Evolutionary conservation across 2,797 vertebrate species (phyloP).

Genomic region (Hemitrygon akajei): DNA sequence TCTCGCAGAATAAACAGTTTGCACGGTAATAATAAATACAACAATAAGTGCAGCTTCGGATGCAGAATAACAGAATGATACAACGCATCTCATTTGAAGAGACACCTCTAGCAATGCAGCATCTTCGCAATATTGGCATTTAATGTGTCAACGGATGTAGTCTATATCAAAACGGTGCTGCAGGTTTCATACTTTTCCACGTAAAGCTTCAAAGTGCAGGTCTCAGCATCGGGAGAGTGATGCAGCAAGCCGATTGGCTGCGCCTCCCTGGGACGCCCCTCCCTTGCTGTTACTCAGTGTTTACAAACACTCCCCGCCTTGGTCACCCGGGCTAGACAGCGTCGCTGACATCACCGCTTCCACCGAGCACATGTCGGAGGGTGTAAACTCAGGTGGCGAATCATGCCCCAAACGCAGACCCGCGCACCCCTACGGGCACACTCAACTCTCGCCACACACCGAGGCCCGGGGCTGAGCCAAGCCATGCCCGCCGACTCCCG

Average conservation of each 20-base stretch:
- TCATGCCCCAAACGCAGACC: background rate
- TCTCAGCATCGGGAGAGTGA: background rate
- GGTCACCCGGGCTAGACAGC: constrained; percentile 43
- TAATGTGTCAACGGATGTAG: too few relatives aligned
- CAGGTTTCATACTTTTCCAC: background rate
- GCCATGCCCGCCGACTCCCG: constrained; percentile 34
- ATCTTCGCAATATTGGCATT: background rate
- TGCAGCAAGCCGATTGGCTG: constrained; percentile 10
- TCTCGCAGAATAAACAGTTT: too few relatives aligned
- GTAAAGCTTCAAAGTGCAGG: background rate
- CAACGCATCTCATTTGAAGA: background rate
- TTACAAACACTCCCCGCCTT: constrained; percentile 61
- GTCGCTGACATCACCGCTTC: constrained; percentile 47
- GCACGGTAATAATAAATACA: too few relatives aligned
- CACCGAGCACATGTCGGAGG: constrained; percentile 46
- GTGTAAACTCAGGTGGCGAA: too few relatives aligned
- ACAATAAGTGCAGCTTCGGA: too few relatives aligned
- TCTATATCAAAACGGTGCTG: background rate
- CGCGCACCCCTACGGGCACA: background rate
- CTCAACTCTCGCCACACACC: background rate
- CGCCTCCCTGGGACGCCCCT: constrained; percentile 25
- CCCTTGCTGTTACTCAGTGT: constrained; percentile 48
- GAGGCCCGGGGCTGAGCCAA: background rate
- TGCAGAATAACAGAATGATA: too few relatives aligned
- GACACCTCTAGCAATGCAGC: background rate